Percentiles rank a stretch among this genome's conserved stretches.
Evolutionary conservation across 2,888 invertebrate genomes (phyloP).

Genomic region (Orthosia gothica): DNA sequence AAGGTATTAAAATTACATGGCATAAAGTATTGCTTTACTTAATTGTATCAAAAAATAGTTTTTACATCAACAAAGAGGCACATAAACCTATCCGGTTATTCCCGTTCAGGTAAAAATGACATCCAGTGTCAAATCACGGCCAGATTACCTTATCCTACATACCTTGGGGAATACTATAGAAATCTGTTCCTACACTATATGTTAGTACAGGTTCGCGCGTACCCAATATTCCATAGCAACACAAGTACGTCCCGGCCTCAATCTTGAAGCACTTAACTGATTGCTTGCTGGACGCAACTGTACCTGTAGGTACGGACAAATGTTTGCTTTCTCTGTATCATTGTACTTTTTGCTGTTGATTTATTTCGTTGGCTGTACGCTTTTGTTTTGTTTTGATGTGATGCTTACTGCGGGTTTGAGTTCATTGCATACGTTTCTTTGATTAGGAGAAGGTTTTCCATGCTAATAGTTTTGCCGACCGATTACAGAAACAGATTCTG

Average conservation of each 20-base stretch:
- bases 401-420: slow-evolving; percentile 3
- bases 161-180: slow-evolving; percentile 50
- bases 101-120: slow-evolving; percentile 4
- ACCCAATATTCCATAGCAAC: slow-evolving; percentile 44
- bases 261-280: slow-evolving; percentile 82
- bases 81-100: background rate
- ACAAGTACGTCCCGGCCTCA: slow-evolving; percentile 61
- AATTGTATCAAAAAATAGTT: background rate
- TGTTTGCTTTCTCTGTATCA: slow-evolving; percentile 52
- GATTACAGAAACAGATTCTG: background rate
- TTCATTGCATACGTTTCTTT: slow-evolving; percentile 7
- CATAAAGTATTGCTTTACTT: background rate
- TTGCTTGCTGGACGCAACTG: slow-evolving; percentile 76
- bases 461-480: background rate
- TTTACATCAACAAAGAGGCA: background rate
- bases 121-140: slow-evolving; percentile 50
- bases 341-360: slow-evolving; percentile 61
- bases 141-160: slow-evolving; percentile 51
- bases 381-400: slow-evolving; percentile 32
- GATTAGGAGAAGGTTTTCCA: background rate
- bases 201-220: slow-evolving; percentile 34
- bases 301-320: slow-evolving; percentile 52
- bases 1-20: too few relatives aligned
- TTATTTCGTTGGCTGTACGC: slow-evolving; percentile 42
- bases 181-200: slow-evolving; percentile 20